A percentile compares a stretch with the other conserved stretches of the same genome.
These are phyloP conservation scores for Psilopsiagon aurifrons DNA, from an alignment of 2,113 vertebrate genomes.

Conservation along the genomic window DNA sequence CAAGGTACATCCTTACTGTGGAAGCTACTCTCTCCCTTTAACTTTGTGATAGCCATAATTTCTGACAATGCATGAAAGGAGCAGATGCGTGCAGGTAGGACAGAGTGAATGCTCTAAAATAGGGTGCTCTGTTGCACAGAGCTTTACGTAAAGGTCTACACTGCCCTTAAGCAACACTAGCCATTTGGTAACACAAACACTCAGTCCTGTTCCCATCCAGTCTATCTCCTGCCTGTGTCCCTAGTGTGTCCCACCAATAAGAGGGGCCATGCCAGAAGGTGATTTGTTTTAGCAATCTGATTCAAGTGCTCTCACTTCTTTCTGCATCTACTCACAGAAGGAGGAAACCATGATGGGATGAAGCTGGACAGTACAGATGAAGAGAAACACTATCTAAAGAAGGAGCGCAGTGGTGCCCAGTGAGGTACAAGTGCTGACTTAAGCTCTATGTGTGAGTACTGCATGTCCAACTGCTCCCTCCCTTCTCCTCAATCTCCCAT, in stretches of 20 bases:
- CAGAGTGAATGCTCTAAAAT: neutral
- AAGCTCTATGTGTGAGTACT: neutral
- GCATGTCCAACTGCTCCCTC: neutral
- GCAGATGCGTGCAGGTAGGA: neutral
- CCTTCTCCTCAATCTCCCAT: neutral
- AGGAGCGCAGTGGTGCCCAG: neutral
- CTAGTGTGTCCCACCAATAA: neutral
- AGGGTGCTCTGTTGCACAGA: neutral
- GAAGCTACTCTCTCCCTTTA: neutral
- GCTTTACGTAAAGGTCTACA: neutral
- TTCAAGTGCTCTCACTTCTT: neutral
- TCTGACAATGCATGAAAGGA: neutral
- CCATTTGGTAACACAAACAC: neutral
- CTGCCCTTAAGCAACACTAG: neutral
- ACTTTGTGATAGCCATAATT: neutral
- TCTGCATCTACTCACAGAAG: neutral
- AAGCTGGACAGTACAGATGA: neutral
- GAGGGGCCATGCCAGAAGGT: neutral
- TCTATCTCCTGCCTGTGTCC: neutral
- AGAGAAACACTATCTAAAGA: neutral
- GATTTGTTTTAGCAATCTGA: neutral
- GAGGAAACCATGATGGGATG: neutral
- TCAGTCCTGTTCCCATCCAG: neutral
- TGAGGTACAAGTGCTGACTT: neutral
- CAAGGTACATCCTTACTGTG: neutral